phyloP scores from a whole-genome alignment of 2,113 vertebrate species.

The Gyps fulvus region DNA sequence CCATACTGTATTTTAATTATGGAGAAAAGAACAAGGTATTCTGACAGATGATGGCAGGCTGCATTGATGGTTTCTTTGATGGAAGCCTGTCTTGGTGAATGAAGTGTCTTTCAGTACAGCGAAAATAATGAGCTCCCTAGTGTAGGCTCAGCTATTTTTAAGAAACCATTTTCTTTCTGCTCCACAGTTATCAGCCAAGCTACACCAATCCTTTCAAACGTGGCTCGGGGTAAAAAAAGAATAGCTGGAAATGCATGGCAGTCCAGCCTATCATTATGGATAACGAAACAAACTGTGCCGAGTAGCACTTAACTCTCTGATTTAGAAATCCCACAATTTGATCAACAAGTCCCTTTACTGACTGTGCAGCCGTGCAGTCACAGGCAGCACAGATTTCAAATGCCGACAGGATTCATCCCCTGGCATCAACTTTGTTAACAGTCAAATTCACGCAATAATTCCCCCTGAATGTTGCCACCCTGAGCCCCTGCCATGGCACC shows the following conservation, averaged over 20 bases:
- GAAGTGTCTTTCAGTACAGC: not conserved
- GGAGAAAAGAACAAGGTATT: conserved; percentile 3
- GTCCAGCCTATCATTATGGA: not conserved
- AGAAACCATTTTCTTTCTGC: conserved; percentile 15
- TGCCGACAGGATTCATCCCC: not conserved
- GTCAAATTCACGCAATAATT: not conserved
- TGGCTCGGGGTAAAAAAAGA: not conserved
- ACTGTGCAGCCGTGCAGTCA: not conserved
- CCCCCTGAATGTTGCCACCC: not conserved
- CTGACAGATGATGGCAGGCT: conserved; percentile 13
- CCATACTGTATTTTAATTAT: not conserved
- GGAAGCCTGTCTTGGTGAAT: conserved; percentile 36
- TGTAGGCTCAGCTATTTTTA: conserved; percentile 46
- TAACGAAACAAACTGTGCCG: not conserved
- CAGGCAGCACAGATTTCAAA: not conserved
- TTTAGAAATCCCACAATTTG: not conserved
- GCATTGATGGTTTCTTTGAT: conserved; percentile 28
- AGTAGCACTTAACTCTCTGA: not conserved
- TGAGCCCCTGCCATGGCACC: not conserved
- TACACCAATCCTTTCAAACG: not conserved
- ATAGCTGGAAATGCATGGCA: not conserved
- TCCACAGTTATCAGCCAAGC: not conserved
- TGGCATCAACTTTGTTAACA: not conserved
- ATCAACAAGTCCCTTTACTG: not conserved
- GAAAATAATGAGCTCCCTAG: conserved; percentile 64